These are phyloP conservation scores for Ammodytes marinus DNA, from an alignment of 2,113 vertebrate genomes.

Conservation along the genomic window DNA sequence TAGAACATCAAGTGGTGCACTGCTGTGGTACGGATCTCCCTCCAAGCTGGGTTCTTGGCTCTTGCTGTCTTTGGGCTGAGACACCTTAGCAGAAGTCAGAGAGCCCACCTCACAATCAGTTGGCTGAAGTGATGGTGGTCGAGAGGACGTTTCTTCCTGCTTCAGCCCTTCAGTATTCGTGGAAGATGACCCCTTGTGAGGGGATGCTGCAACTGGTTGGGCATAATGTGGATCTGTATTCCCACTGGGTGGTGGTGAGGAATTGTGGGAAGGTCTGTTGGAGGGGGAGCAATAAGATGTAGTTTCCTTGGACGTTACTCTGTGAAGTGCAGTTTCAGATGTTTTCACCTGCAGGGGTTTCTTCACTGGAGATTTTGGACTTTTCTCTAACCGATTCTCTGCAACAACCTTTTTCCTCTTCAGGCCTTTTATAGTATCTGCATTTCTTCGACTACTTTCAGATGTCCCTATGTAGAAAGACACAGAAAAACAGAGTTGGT, in stretches of 20 bases:
- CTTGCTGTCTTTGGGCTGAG: slow-evolving; percentile 76
- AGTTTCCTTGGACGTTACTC: slow-evolving; percentile 78
- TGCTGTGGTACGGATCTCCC: slow-evolving; percentile 82
- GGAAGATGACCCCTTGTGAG: slow-evolving; percentile 67
- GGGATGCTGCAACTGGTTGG: slow-evolving; percentile 51
- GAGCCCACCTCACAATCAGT: slow-evolving; percentile 68
- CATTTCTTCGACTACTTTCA: slow-evolving; percentile 87
- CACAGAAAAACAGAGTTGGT: slow-evolving; percentile 1
- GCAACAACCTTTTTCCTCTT: slow-evolving; percentile 97
- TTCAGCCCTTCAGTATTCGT: slow-evolving; percentile 74
- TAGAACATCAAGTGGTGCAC: slow-evolving; percentile 94
- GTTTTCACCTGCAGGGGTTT: slow-evolving; percentile 89
- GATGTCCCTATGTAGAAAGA: slow-evolving; percentile 83
- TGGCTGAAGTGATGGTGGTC: slow-evolving; percentile 76
- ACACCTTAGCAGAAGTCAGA: slow-evolving; percentile 61
- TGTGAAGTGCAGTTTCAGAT: slow-evolving; percentile 66
- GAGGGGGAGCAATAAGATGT: slow-evolving; percentile 71
- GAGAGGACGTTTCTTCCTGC: slow-evolving; percentile 73
- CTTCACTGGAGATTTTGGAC: slow-evolving; percentile 96
- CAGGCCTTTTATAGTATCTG: slow-evolving; percentile 92
- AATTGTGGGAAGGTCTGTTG: slow-evolving; percentile 68
- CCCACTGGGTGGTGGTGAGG: slow-evolving; percentile 71
- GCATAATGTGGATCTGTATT: slow-evolving; percentile 80
- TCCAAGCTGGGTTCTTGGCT: slow-evolving; percentile 83
- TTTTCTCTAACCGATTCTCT: slow-evolving; percentile 96